These are phyloP conservation scores for Passer domesticus DNA, from an alignment of 2,113 vertebrate genomes.

Conservation along the genomic window DNA sequence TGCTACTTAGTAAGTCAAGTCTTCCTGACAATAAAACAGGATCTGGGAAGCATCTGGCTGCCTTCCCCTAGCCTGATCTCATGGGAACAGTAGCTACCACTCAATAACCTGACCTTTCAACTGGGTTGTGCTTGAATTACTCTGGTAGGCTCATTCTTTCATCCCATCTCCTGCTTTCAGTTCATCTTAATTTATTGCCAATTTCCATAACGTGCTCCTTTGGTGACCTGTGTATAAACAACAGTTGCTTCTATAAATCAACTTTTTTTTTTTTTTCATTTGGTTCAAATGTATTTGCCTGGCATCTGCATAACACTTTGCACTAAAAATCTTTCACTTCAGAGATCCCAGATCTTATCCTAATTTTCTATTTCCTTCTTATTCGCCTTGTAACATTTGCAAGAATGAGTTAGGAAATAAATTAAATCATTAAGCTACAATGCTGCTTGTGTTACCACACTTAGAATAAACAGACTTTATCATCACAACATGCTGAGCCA, in stretches of 20 bases:
- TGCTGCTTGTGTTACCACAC: not conserved
- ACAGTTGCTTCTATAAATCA: not conserved
- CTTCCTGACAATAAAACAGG: not conserved
- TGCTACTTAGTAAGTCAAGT: not conserved
- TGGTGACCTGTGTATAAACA: slow-evolving; percentile 15
- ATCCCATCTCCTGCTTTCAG: slow-evolving; percentile 15
- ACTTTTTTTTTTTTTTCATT: not conserved
- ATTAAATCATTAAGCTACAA: not conserved
- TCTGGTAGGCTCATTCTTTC: not conserved
- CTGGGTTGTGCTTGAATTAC: slow-evolving; percentile 17
- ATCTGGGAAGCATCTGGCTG: slow-evolving; percentile 32
- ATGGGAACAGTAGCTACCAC: slow-evolving; percentile 10
- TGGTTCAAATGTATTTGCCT: not conserved
- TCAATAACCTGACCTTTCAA: slow-evolving; percentile 15
- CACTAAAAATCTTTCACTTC: not conserved
- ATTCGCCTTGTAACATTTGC: not conserved
- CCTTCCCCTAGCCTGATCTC: not conserved
- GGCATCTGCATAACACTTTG: not conserved
- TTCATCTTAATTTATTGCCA: slow-evolving; percentile 44
- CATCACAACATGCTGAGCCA: not conserved
- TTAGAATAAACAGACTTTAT: not conserved
- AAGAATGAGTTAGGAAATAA: not conserved
- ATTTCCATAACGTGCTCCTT: slow-evolving; percentile 25
- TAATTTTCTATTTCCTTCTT: not conserved
- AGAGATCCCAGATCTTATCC: not conserved